A percentile compares a stretch with the other conserved stretches of the same genome.
Conservation (phyloP, 2,797 vertebrate species). For the Harpagifer antarcticus region DNA sequence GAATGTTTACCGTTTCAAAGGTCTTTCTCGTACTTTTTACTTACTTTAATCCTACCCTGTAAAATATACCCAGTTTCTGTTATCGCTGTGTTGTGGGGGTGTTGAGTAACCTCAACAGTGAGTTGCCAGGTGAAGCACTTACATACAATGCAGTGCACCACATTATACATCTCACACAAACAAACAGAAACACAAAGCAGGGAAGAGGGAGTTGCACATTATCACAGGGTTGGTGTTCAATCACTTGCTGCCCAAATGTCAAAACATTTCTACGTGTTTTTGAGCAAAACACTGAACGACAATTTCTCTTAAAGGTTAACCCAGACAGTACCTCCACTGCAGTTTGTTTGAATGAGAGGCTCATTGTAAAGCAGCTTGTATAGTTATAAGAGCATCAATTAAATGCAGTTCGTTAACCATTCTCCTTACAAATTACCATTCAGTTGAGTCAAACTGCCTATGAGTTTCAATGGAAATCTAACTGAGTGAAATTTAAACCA, state of each 20-base stretch:
- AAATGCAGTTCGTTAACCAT: not conserved
- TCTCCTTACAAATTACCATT: not conserved
- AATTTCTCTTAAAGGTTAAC: not conserved
- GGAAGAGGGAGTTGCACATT: no score
- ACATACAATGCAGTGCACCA: not conserved
- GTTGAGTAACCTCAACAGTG: not conserved
- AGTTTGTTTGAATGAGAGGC: not conserved
- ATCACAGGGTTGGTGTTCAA: not conserved
- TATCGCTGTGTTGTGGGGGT: not conserved
- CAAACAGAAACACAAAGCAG: not conserved
- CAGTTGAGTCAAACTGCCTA: not conserved
- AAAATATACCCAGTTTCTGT: not conserved
- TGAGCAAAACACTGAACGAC: not conserved
- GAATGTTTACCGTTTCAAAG: not conserved
- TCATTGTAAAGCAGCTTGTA: not conserved
- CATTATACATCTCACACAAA: not conserved
- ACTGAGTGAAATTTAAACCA: not conserved
- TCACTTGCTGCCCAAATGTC: not conserved
- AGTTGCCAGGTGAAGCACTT: not conserved
- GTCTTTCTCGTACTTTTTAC: not conserved
- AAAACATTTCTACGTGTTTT: not conserved
- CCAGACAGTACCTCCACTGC: not conserved
- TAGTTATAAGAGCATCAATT: not conserved
- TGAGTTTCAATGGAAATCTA: constrained; percentile 1
- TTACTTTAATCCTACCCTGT: not conserved